Base-by-base conservation (phyloP, 2,113 vertebrate species). In the Oplegnathus fasciatus region DNA sequence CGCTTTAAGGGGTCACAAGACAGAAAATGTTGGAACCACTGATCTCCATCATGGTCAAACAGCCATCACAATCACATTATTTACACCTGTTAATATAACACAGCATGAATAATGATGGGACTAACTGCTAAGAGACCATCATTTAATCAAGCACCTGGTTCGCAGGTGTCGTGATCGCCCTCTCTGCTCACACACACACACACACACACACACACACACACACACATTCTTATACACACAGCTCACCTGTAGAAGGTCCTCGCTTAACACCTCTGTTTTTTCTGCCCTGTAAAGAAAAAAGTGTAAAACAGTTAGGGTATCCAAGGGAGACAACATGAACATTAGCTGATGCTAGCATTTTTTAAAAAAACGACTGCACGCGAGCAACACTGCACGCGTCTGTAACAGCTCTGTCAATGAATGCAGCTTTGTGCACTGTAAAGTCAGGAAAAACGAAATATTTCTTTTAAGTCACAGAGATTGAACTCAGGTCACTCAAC, bases 181-280 rank as follows among this genome's bases (percentile, higher is more conserved):
- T 68, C 9, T 6, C 17, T 52, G 24, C 3, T 61, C 18, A n/a
- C 58, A 58, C 57, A 54, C 71, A 58, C 62, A 50, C 55, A 50
- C 18, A 60, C 20, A 57, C 50, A 66, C n/a, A 26, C 68, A n/a
- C 24, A 40, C 40, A 28, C 46, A 26, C 15, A 57, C 10, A 37
- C 70, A 61, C 15, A 40, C 5, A 54, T 30, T 22, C 42, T 34
- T 0, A 42, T 44, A 42, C 15, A 64, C 7, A 44, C 17, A 15
- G 26, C 79, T 96, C 93, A 99, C 98, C 97, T 98, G 98, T 84
- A 99, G 95, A 64, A 99, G 97, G 91, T 99, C 98, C 55, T 99
- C 98, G 0, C 96, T 98, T 86, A 99, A 70, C 86, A 99, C 98
- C 93, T 99, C 98, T 0, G 98, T 99, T 96, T 99, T 99, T 94